These are phyloP conservation scores for Pseudorectes ferrugineus DNA, from an alignment of 2,113 vertebrate species.

Conservation along the genomic window DNA sequence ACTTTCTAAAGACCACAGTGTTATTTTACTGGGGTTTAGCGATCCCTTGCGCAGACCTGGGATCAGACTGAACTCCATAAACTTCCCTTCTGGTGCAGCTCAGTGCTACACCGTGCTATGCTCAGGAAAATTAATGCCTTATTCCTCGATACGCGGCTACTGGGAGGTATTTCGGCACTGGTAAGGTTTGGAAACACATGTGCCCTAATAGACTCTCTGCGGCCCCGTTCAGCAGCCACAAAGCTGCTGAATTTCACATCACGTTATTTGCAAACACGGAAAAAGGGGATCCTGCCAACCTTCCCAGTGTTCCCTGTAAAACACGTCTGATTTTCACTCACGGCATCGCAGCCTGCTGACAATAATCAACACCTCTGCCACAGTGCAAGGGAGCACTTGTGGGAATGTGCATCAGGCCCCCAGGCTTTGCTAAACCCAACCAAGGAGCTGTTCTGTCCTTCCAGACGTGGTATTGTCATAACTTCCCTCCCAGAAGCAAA, in stretches of 20 bases:
- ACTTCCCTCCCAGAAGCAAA: neutral
- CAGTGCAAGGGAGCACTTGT: neutral
- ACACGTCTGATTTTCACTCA: neutral
- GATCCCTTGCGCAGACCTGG: neutral
- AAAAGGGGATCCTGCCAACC: slow-evolving; percentile 22
- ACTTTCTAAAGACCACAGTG: neutral
- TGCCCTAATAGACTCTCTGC: neutral
- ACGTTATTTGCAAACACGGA: slow-evolving; percentile 9
- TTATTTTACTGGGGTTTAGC: neutral
- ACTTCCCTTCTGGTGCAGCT: neutral
- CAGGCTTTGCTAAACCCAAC: neutral
- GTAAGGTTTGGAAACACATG: slow-evolving; percentile 5
- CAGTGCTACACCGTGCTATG: neutral
- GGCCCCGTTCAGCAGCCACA: slow-evolving; percentile 5
- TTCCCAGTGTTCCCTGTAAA: slow-evolving; percentile 8
- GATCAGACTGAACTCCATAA: neutral
- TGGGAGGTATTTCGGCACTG: neutral
- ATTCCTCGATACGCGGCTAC: neutral
- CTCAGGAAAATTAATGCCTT: neutral
- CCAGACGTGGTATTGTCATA: neutral
- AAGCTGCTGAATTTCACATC: slow-evolving; percentile 42
- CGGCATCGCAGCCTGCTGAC: neutral
- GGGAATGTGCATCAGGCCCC: neutral
- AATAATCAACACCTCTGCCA: neutral
- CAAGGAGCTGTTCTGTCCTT: neutral